Percentiles rank a stretch among this genome's conserved stretches.
Evolutionary conservation across 2,888 invertebrate species (phyloP).

Genomic region (Drosophila neotestacea): DNA sequence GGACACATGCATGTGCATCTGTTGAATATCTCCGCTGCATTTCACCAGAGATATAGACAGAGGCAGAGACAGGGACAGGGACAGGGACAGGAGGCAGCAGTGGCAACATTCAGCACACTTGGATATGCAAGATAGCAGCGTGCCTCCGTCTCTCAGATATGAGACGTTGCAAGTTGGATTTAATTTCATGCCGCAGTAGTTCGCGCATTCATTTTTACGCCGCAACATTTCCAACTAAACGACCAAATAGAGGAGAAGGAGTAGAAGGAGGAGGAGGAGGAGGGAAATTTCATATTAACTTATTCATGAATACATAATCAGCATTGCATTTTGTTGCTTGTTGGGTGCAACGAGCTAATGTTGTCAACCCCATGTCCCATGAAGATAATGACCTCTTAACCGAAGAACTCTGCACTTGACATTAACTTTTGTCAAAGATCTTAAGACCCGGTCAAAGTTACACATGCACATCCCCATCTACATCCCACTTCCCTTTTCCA

Average conservation of each 20-base stretch:
- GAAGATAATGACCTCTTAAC: conserved; percentile 72
- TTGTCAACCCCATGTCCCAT: conserved; percentile 65
- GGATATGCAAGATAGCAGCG: conserved; percentile 76
- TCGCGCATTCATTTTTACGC: conserved; percentile 76
- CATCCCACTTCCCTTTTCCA: neutral
- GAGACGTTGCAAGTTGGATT: conserved; percentile 71
- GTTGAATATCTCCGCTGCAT: conserved; percentile 63
- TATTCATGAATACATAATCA: conserved; percentile 78
- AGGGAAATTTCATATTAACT: conserved; percentile 52
- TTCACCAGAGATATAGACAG: conserved; percentile 59
- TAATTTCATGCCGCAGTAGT: conserved; percentile 84
- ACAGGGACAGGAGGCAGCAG: conserved; percentile 1
- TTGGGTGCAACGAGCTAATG: conserved; percentile 58
- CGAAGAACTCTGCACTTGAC: conserved; percentile 56
- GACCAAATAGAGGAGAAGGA: conserved; percentile 26
- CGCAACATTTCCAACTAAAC: conserved; percentile 74
- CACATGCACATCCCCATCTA: neutral
- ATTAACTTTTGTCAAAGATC: conserved; percentile 55
- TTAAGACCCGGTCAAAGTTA: conserved; percentile 19
- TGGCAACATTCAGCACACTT: conserved; percentile 43
- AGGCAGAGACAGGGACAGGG: neutral
- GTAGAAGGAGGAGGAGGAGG: conserved; percentile 1
- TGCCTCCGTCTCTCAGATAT: conserved; percentile 29
- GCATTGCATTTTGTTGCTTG: conserved; percentile 31
- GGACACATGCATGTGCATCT: conserved; percentile 75